phyloP scores from a whole-genome alignment of 2,113 vertebrate genomes.

The Neodon shergylaensis region DNA sequence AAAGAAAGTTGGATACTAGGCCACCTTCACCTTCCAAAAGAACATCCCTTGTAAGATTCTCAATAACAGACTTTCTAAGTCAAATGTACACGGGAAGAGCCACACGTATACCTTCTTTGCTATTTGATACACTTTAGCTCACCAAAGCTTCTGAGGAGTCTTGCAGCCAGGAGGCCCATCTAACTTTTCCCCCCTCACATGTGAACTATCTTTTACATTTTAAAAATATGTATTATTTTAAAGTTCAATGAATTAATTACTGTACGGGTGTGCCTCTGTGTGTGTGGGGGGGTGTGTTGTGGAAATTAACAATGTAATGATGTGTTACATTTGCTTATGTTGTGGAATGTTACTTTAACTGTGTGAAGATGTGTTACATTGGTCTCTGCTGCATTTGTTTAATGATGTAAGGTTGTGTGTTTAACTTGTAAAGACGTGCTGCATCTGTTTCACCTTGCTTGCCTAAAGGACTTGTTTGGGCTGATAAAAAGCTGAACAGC shows the following conservation, averaged over 20 bases:
- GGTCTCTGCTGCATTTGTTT: too few relatives aligned
- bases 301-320: too few relatives aligned
- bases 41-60: neutral
- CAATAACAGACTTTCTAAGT: neutral
- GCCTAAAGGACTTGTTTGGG: too few relatives aligned
- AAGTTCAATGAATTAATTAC: neutral
- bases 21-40: neutral
- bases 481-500: too few relatives aligned
- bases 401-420: too few relatives aligned
- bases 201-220: neutral
- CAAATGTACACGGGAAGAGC: neutral
- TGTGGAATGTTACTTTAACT: too few relatives aligned
- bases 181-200: neutral
- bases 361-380: too few relatives aligned
- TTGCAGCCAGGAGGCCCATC: neutral
- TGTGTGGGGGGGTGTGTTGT: neutral
- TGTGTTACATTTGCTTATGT: too few relatives aligned
- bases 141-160: conserved; percentile 16
- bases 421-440: too few relatives aligned
- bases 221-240: neutral
- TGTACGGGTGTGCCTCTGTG: neutral
- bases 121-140: neutral
- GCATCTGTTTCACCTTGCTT: too few relatives aligned
- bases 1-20: conserved; percentile 2
- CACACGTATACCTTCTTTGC: neutral